Percentiles rank a stretch among this genome's conserved stretches.
Evolutionary conservation across 2,797 vertebrate species (phyloP).

Genomic region (Gallinago solitaria): DNA sequence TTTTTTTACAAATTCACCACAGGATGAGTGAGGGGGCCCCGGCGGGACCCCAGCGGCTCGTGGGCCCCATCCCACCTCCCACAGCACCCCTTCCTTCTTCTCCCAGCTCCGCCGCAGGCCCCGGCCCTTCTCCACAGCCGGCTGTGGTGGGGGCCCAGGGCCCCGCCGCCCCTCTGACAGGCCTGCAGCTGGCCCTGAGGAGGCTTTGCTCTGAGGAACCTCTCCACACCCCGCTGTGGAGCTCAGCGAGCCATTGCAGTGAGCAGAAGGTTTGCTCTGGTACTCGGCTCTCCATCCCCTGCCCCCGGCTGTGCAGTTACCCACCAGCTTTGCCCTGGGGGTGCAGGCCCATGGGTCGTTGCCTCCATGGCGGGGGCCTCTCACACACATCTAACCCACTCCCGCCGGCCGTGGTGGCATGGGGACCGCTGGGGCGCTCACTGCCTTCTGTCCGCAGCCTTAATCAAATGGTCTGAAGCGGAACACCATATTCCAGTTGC

Average conservation of each 20-base stretch:
- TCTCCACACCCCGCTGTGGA: rapidly evolving
- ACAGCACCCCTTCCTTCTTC: too few relatives aligned
- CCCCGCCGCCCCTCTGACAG: rapidly evolving
- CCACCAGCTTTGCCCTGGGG: not conserved
- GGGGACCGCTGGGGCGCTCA: rapidly evolving
- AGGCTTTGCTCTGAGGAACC: not conserved
- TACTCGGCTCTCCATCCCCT: rapidly evolving
- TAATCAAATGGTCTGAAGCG: not conserved
- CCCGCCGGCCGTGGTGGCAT: rapidly evolving
- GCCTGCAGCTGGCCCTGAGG: not conserved
- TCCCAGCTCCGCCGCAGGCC: not conserved
- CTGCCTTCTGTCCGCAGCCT: rapidly evolving
- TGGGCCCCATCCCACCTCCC: too few relatives aligned
- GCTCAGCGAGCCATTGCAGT: rapidly evolving
- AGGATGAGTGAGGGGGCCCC: rapidly evolving
- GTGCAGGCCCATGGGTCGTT: not conserved
- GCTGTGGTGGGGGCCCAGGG: not conserved
- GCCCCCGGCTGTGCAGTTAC: not conserved
- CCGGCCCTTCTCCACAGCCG: rapidly evolving
- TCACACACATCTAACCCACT: rapidly evolving
- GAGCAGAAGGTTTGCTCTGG: not conserved
- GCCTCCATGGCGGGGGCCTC: rapidly evolving
- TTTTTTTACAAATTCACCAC: not conserved
- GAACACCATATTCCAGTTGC: not conserved
- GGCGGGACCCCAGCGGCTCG: too few relatives aligned